phyloP scores from a whole-genome alignment of 2,888 invertebrate species.

The Nomada lathburiana region DNA sequence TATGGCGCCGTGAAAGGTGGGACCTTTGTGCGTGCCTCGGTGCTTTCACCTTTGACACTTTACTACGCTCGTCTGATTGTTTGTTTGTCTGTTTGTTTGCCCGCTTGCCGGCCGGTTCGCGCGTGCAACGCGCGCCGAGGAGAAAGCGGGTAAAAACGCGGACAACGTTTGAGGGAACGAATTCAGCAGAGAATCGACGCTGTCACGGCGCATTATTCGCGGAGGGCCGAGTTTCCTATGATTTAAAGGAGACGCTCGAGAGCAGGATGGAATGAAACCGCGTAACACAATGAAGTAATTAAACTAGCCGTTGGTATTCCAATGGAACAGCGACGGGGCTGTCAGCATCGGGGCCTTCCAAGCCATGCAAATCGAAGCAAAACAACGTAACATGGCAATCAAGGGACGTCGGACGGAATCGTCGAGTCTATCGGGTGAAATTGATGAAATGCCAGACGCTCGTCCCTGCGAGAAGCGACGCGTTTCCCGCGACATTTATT shows the following conservation, averaged over 20 bases:
- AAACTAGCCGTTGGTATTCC: constrained; percentile 12
- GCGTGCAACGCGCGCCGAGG: neutral
- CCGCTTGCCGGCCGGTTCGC: neutral
- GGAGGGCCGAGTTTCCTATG: neutral
- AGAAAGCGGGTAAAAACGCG: neutral
- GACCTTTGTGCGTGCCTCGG: neutral
- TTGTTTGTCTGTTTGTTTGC: constrained; percentile 7
- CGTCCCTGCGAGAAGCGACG: constrained; percentile 2
- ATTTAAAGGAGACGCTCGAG: neutral
- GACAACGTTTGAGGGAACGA: neutral
- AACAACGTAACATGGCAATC: constrained; percentile 35
- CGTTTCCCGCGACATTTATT: constrained; percentile 22
- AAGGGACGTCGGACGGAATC: neutral
- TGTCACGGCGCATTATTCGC: neutral
- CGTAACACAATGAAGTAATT: constrained; percentile 28
- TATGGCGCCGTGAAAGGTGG: constrained; percentile 21
- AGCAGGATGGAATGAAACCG: neutral
- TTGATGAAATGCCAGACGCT: constrained; percentile 10
- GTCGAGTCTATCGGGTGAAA: constrained; percentile 6
- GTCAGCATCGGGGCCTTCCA: constrained; percentile 13
- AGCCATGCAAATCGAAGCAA: constrained; percentile 25
- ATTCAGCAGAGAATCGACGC: neutral
- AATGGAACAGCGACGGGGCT: constrained; percentile 14
- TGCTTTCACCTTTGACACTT: constrained; percentile 27
- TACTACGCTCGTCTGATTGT: neutral